Conservation (phyloP, 2,888 invertebrate species). For the Thera britannica region DNA sequence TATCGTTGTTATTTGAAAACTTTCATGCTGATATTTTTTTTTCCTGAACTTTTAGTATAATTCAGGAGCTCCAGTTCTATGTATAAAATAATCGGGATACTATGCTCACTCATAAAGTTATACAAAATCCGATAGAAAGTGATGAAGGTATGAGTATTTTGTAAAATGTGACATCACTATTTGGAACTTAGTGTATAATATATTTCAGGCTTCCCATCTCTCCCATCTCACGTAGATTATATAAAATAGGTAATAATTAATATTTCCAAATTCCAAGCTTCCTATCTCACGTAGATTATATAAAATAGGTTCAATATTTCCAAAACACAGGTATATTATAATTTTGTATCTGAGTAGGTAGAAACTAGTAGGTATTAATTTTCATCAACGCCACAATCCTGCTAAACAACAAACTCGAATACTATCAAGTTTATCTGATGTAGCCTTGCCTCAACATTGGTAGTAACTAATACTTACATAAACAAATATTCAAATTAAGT, state of each 20-base stretch:
- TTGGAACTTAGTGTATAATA: neutral
- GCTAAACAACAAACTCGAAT: constrained; percentile 5
- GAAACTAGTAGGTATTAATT: constrained; percentile 1
- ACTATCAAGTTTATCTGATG: constrained; percentile 4
- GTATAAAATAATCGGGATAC: too few relatives aligned
- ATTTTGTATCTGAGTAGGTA: constrained; percentile 1
- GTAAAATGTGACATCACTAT: too few relatives aligned
- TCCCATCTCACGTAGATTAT: neutral
- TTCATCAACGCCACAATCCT: neutral
- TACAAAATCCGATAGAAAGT: too few relatives aligned
- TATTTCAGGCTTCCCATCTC: constrained; percentile 3
- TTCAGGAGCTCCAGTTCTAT: too few relatives aligned
- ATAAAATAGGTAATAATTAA: neutral
- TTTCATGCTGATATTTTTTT: too few relatives aligned
- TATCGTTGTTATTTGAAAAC: too few relatives aligned
- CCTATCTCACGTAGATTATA: neutral
- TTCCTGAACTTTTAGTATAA: too few relatives aligned
- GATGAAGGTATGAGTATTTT: too few relatives aligned
- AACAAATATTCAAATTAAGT: constrained; percentile 8
- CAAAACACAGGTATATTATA: constrained; percentile 3
- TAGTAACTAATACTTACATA: neutral
- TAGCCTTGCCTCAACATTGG: neutral
- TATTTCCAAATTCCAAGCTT: constrained; percentile 16
- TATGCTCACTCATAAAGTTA: too few relatives aligned
- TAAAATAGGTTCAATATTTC: constrained; percentile 6